Evolutionary conservation across 2,888 invertebrate genomes (phyloP), one percentile per base, ranked within the genome.

Genomic region (Xestia ashworthii): DNA sequence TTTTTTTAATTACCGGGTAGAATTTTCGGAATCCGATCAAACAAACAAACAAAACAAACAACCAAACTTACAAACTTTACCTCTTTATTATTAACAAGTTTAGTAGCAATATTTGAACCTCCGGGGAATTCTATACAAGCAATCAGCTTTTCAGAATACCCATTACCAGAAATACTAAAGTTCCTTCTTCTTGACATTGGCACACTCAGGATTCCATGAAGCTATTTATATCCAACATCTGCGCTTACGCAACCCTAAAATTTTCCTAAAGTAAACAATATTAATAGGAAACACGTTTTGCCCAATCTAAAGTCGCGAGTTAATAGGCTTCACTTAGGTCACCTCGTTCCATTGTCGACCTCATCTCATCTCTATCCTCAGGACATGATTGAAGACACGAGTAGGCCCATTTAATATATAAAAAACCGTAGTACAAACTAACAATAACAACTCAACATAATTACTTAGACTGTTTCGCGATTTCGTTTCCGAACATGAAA

Each of bases 161-260:
- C n/a, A n/a, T 41, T 53, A 44, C 25, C 41, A 44, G 70, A 71
- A 46, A 50, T 48, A 32, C 5, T 22, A 48, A 65, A 55, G 16
- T 41, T 77, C 55, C 55, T 55, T 65, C 19, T 25, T 60, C 44
- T 62, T 79, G 50, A 69, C 16, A n/a, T 44, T 70, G 79, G 60
- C 50, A 16, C n/a, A 53, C n/a, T 44, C 25, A 19, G 12, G 11
- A n/a, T 32, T 16, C 22, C 3, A 55, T n/a, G 25, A 38, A 55
- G 48, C 32, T 76, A 76, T 76, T 78, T 60, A 32, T 60, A 68
- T 50, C 12, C 16, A 32, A 32, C 60, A 78, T 6, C 9, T 71
- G 81, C 53, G 74, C 78, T 53, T 16, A 25, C 74, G 81, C 60
- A 62, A 16, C 48, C 32, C 5, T 41, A 76, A 65, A 64, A 2